Percentiles rank a stretch among this genome's conserved stretches.
Evolutionary conservation across 2,797 vertebrate genomes (phyloP).

Genomic region (Pteronotus mesoamericanus): DNA sequence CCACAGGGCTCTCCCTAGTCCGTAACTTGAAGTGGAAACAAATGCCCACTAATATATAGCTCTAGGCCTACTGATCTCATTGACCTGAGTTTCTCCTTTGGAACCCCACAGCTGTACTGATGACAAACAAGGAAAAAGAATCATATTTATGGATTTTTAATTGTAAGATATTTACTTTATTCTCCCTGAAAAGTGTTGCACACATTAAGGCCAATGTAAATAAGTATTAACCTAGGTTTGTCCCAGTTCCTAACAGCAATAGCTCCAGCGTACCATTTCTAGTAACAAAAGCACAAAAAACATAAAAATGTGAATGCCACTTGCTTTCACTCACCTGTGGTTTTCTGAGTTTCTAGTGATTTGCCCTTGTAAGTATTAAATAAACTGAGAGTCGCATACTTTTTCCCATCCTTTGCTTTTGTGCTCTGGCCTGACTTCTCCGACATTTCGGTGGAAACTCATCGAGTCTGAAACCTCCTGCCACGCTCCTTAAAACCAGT

Average conservation of each 20-base stretch:
- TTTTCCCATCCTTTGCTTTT: conserved; percentile 99
- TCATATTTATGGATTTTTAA: not conserved
- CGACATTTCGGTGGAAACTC: conserved; percentile 99
- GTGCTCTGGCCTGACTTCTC: conserved; percentile 99
- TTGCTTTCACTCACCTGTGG: conserved; percentile 89
- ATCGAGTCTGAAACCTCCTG: conserved; percentile 96
- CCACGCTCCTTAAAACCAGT: conserved; percentile 91
- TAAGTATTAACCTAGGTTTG: not conserved
- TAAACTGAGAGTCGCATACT: conserved; percentile 99
- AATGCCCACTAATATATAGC: not conserved
- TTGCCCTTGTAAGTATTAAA: conserved; percentile 99
- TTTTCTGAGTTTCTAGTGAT: conserved; percentile 99
- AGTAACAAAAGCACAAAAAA: not conserved
- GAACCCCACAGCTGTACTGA: not conserved
- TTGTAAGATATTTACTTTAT: not conserved
- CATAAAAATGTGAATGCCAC: not conserved
- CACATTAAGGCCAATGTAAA: not conserved
- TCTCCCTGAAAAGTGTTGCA: not conserved
- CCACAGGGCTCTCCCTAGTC: not conserved
- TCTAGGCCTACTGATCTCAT: not conserved
- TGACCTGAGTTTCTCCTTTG: not conserved
- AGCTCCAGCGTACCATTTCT: not conserved
- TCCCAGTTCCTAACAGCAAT: not conserved
- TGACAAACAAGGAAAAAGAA: not conserved
- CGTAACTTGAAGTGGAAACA: not conserved